Evolutionary conservation across 2,797 vertebrate species (phyloP).

Genomic region (Iguana delicatissima): DNA sequence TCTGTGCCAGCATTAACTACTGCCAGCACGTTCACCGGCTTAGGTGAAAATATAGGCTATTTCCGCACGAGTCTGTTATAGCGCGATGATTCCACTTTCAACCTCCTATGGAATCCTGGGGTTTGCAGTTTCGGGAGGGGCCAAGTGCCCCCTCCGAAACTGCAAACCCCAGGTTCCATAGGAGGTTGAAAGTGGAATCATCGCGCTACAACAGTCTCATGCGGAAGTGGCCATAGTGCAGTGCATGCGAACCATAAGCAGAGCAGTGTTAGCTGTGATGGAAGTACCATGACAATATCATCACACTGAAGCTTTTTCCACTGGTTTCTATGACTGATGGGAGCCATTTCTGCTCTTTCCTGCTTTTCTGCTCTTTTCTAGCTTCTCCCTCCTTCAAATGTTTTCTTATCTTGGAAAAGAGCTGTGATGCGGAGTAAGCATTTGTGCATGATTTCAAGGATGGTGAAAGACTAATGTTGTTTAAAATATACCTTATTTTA

Average conservation of each 20-base stretch:
- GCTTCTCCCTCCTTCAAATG: not conserved
- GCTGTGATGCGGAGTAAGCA: not conserved
- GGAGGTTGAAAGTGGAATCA: too few relatives aligned
- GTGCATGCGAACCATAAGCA: not conserved
- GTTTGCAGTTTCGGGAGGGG: too few relatives aligned
- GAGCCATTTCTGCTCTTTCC: not conserved
- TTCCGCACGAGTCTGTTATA: too few relatives aligned
- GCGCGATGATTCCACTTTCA: too few relatives aligned
- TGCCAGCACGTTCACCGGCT: not conserved
- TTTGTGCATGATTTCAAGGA: constrained; percentile 28
- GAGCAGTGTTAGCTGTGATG: too few relatives aligned
- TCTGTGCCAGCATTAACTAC: not conserved
- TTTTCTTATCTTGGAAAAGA: constrained; percentile 13
- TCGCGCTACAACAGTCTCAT: too few relatives aligned
- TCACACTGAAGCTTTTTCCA: not conserved
- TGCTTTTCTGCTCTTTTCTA: not conserved
- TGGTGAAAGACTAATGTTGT: constrained; percentile 32
- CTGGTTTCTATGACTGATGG: not conserved
- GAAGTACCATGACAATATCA: not conserved
- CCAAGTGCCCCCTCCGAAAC: too few relatives aligned
- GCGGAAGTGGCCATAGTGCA: not conserved
- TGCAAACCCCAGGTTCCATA: too few relatives aligned
- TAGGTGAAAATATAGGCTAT: not conserved
- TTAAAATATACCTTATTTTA: constrained; percentile 2
- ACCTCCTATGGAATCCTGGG: too few relatives aligned